Conservation (phyloP, 2,888 invertebrate species). For the Folsomia candida region DNA sequence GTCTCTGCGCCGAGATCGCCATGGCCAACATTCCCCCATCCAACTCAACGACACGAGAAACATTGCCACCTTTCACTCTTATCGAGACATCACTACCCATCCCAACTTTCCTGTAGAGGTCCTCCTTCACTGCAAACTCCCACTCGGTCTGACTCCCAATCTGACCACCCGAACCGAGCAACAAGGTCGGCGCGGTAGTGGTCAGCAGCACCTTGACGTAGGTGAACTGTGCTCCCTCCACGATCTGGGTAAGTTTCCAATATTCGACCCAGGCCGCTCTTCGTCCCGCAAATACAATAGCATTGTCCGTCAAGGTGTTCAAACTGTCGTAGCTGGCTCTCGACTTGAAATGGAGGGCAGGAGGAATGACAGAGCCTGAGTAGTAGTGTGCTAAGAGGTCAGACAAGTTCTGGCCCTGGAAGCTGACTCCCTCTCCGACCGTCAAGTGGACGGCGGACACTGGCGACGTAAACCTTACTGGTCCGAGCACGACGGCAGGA, state of each 20-base stretch:
- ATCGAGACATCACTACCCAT: too few relatives aligned
- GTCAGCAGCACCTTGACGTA: neutral
- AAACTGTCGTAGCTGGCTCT: conserved; percentile 11
- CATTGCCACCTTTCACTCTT: neutral
- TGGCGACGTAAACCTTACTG: neutral
- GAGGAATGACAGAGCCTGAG: neutral
- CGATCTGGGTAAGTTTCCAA: neutral
- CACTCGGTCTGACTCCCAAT: too few relatives aligned
- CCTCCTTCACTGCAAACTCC: neutral
- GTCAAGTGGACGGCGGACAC: neutral
- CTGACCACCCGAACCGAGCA: neutral
- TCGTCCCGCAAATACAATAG: conserved; percentile 13
- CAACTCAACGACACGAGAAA: neutral
- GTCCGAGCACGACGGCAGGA: neutral
- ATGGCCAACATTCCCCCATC: neutral
- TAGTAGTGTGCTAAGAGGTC: conserved; percentile 10
- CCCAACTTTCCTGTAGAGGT: too few relatives aligned
- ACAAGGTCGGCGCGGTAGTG: neutral
- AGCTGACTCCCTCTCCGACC: neutral
- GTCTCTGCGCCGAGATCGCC: too few relatives aligned
- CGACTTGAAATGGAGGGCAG: neutral
- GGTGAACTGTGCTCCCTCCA: neutral
- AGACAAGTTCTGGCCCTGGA: neutral
- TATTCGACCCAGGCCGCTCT: neutral
- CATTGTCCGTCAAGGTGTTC: neutral